Base-by-base conservation (phyloP, 1,140 invertebrate genomes). In the Euwallacea fornicatus region DNA sequence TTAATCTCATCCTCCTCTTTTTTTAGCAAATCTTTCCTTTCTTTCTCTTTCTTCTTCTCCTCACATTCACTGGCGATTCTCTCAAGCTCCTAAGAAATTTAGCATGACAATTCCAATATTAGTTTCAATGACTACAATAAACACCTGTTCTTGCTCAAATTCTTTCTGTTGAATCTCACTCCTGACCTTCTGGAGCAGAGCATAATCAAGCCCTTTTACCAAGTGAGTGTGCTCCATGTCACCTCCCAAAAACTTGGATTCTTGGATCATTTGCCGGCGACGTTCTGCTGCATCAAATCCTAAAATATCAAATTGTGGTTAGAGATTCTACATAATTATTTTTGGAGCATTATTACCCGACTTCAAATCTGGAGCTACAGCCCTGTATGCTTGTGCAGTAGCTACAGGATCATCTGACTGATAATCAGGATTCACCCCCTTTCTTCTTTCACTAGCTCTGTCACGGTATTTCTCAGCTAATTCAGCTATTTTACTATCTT, bases 161-260 rank as follows among this genome's bases (percentile, higher is more conserved):
- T 94, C 93, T 70, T 91, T 90, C 2, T 85, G 86, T 73, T 88
- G 86, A 73, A 96, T 93, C 83, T 96, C 94, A 75, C 76, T 72
- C 42, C 84, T 83, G 77, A 96, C 95, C 84, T 99, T 99, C 82
- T 99, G 96, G 58, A 99, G 83, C n/a, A 99, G 83, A 7, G 98
- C 98, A 85, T 98, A 99, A 90, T 99, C 98, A 8, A 99, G 86
- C 82, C 98, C 98, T 85, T 99, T 99, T 63, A 99, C 98, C 86
- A 99, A 97, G 84, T 99, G 98, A 83, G 98, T 99, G 79, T 99
- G 98, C 76, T 99, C 97, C 93, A 99, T 98, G 82, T 99, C 98
- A 89, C 98, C 98, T 81, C 98, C 98, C 84, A 99, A 93, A 84
- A 97, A 99, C 85, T 99, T 99, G 0, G 98, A 99, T 82, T 99